Conservation (phyloP, 2,113 vertebrate genomes). For the Daboia siamensis region DNA sequence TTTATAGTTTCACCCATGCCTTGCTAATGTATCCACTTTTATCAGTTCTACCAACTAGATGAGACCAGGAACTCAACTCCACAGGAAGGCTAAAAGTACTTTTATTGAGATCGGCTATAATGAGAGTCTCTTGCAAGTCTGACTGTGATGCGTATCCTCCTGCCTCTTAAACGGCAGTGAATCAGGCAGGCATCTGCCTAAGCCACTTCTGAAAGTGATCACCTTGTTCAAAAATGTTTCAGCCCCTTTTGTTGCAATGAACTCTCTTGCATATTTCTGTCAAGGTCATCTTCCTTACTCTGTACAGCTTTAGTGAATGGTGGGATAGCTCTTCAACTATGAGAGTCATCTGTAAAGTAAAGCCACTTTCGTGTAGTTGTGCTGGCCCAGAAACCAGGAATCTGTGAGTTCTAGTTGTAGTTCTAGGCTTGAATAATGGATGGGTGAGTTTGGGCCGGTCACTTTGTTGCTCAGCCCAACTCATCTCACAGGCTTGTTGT, state of each 20-base stretch:
- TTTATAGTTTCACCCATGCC: not conserved
- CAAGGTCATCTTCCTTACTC: not conserved
- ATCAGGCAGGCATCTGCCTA: not conserved
- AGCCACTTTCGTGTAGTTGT: not conserved
- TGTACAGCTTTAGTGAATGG: not conserved
- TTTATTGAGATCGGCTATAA: not conserved
- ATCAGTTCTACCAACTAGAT: not conserved
- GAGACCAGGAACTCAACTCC: not conserved
- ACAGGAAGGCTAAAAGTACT: not conserved
- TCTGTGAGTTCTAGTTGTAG: not conserved
- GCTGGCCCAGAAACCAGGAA: not conserved
- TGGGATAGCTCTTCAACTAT: not conserved
- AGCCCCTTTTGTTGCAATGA: not conserved
- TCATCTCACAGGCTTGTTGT: not conserved
- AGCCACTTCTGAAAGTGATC: not conserved
- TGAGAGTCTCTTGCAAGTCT: not conserved
- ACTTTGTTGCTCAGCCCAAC: not conserved
- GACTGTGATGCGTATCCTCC: not conserved
- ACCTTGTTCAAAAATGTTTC: not conserved
- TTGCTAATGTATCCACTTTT: not conserved
- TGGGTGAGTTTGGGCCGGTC: not conserved
- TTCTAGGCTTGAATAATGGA: not conserved
- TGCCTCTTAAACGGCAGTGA: not conserved
- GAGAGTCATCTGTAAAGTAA: not conserved
- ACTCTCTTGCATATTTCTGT: not conserved